Percentiles rank a stretch among this genome's conserved stretches.
Conservation (phyloP, 2,797 vertebrate species). For the Margarornis squamiger region DNA sequence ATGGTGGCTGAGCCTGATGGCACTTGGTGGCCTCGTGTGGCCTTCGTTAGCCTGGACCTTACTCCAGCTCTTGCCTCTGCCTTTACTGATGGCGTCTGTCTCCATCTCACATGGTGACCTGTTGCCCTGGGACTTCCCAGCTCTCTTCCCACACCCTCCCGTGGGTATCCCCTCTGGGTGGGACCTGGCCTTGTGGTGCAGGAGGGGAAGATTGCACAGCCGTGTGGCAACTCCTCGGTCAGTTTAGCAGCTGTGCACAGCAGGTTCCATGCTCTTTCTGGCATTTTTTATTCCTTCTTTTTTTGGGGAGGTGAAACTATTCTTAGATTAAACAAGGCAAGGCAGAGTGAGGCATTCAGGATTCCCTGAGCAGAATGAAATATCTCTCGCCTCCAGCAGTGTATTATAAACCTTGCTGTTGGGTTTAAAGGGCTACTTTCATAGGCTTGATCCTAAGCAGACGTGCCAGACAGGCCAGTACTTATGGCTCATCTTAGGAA, state of each 20-base stretch:
- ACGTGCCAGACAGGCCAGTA: slow-evolving; percentile 36
- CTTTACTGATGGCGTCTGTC: neutral
- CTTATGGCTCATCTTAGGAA: slow-evolving; percentile 50
- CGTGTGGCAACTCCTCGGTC: neutral
- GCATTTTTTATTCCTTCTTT: neutral
- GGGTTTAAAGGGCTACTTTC: slow-evolving; percentile 7
- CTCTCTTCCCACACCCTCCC: fast-evolving
- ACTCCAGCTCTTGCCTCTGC: neutral
- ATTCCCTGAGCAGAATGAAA: neutral
- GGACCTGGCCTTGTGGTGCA: neutral
- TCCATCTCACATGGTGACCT: fast-evolving
- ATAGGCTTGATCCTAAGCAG: slow-evolving; percentile 23
- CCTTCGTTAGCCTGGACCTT: neutral
- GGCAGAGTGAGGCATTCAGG: neutral
- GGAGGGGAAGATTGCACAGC: neutral
- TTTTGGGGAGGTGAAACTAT: neutral
- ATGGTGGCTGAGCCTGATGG: neutral
- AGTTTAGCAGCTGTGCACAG: neutral
- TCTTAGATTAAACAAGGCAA: neutral
- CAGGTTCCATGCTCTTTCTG: neutral
- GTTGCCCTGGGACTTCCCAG: neutral
- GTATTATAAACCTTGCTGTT: neutral
- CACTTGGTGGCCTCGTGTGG: fast-evolving
- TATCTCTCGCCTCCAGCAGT: neutral
- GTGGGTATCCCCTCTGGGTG: neutral